These are phyloP conservation scores for Argynnis bischoffii DNA, from an alignment of 2,888 invertebrate genomes.

Conservation along the genomic window DNA sequence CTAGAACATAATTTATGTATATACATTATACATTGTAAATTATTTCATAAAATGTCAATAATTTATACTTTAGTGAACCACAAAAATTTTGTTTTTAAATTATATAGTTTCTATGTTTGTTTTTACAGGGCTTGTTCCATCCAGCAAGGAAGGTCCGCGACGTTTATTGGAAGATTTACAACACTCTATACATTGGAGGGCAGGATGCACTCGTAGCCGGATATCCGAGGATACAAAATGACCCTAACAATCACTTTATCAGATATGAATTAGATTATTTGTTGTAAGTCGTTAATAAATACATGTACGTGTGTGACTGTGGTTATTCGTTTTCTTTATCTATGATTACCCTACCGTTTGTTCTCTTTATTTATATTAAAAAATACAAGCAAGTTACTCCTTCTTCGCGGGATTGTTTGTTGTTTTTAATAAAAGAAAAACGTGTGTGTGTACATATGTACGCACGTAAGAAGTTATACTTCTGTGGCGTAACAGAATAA, in stretches of 20 bases:
- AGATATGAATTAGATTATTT: conserved; percentile 97
- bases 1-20: too few species aligned
- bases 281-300: conserved; percentile 81
- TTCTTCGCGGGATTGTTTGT: too few species aligned
- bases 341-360: not conserved
- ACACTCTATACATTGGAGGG: conserved; percentile 98
- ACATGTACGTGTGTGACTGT: conserved; percentile 38
- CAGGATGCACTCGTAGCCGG: conserved; percentile 99
- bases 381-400: too few species aligned
- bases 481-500: too few species aligned
- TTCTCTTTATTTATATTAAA: not conserved
- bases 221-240: conserved; percentile 98
- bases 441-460: too few species aligned
- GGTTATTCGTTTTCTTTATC: conserved; percentile 38
- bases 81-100: too few species aligned
- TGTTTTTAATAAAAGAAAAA: too few species aligned
- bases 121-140: conserved; percentile 95
- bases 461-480: too few species aligned
- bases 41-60: too few species aligned
- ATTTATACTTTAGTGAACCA: too few species aligned
- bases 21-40: too few species aligned
- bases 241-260: conserved; percentile 95
- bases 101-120: not conserved
- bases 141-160: conserved; percentile 99
- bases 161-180: conserved; percentile 99